A percentile compares a stretch with the other conserved stretches of the same genome.
Evolutionary conservation across 2,888 invertebrate species (phyloP).

Genomic region (Ischnus inquisitorius): DNA sequence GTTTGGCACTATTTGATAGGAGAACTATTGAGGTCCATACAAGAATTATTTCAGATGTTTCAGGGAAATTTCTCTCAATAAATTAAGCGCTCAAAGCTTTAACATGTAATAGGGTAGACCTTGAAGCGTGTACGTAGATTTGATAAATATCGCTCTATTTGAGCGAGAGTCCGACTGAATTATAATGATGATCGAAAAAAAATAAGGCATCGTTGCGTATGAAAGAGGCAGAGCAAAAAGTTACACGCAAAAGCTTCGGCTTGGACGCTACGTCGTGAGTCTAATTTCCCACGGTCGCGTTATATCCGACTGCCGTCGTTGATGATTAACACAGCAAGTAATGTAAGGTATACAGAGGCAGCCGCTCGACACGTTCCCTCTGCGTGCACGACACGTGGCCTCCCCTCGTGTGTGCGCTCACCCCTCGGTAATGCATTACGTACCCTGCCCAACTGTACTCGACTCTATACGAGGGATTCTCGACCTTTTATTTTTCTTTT

Average conservation of each 20-base stretch:
- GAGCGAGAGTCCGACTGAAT: too few species aligned
- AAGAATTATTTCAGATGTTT: too few species aligned
- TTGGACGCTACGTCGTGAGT: conserved; percentile 1
- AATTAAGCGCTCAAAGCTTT: too few species aligned
- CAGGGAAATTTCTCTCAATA: too few species aligned
- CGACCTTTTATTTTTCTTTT: conserved; percentile 8
- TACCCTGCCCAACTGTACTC: conserved; percentile 60
- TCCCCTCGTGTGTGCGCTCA: conserved; percentile 35
- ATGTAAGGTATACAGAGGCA: conserved; percentile 52
- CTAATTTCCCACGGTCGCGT: conserved; percentile 72
- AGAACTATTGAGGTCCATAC: too few species aligned
- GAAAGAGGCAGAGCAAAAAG: not conserved
- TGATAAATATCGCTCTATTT: too few species aligned
- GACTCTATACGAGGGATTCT: conserved; percentile 22
- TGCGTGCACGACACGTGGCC: conserved; percentile 74
- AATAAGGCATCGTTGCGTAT: not conserved
- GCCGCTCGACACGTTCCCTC: conserved; percentile 63
- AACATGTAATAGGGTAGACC: too few species aligned
- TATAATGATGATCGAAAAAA: too few species aligned
- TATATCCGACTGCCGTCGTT: conserved; percentile 69
- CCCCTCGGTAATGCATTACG: conserved; percentile 39
- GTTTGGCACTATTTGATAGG: too few species aligned
- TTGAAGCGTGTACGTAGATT: too few species aligned
- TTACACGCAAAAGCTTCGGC: not conserved
- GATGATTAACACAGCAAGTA: conserved; percentile 40